Evolutionary conservation across 2,888 invertebrate genomes (phyloP), one percentile per base, ranked within the genome.

Genomic region (Nomada flava): DNA sequence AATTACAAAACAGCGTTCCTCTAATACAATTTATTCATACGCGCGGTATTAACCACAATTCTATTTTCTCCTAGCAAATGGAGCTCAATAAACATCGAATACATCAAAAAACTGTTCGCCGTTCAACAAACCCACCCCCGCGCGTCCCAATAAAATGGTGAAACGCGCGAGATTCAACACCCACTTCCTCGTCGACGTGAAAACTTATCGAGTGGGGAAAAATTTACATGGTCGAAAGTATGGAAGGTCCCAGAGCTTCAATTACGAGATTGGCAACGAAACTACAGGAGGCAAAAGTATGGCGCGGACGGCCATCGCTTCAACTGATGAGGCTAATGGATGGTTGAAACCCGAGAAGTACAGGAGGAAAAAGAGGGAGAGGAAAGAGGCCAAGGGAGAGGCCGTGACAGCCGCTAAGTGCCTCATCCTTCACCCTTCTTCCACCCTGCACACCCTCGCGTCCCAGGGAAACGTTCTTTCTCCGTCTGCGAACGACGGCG

Each of bases 301-400:
- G 89, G 88, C 86, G 86, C 67, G 82, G 87, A 69, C 87, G 84
- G 87, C 89, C 91, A 89, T 93, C 91, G 92, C 92, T 92, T 90
- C 90, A 90, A 89, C 85, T 91, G 91, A 93, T 93, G 93, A 93
- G 90, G 92, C 93, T 93, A 93, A 93, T 93, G 93, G 93, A 93
- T 89, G 92, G 89, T 89, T 91, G 93, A 91, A 93, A 93, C 89
- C 89, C 83, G 93, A 93, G 93, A 92, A 91, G 88, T 83, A 84
- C 80, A 86, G 84, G 83, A 85, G 50, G 60, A 50, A 88, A 87
- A 88, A 89, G 26, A 89, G 86, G 89, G 88, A 77, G 87, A 89
- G 87, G 86, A 87, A 89, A 82, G 87, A 88, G 88, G 88, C 86
- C 88, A 89, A 91, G 91, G 91, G 92, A 91, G 90, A 92, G 92